phyloP scores from a whole-genome alignment of 2,888 invertebrate genomes.

The Drosophila stalkeri region DNA sequence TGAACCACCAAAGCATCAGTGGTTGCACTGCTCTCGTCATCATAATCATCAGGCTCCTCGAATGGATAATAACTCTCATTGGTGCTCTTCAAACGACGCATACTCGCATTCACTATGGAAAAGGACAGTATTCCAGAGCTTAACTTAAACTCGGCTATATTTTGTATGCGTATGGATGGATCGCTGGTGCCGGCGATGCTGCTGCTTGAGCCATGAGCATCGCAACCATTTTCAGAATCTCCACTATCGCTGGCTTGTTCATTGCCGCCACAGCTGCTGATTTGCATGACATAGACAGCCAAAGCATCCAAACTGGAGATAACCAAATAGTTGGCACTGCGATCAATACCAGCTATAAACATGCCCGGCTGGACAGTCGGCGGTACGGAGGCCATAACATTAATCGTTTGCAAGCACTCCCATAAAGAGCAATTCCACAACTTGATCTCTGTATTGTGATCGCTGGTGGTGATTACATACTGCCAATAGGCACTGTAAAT shows the following conservation, averaged over 20 bases:
- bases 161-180: conserved; percentile 88
- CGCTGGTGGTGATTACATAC: conserved; percentile 96
- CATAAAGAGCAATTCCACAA: conserved; percentile 98
- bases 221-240: conserved; percentile 43
- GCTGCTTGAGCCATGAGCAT: conserved; percentile 27
- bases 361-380: conserved; percentile 53
- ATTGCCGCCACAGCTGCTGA: conserved; percentile 85
- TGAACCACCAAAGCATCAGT: conserved; percentile 86
- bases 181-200: conserved; percentile 28
- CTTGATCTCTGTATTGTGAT: conserved; percentile 95
- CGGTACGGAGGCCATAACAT: conserved; percentile 85
- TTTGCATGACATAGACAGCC: conserved; percentile 93
- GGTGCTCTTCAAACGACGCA: conserved; percentile 85
- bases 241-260: conserved; percentile 45
- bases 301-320: conserved; percentile 94
- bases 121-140: conserved; percentile 95
- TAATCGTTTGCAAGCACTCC: conserved; percentile 95
- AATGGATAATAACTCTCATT: conserved; percentile 84
- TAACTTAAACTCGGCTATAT: conserved; percentile 93
- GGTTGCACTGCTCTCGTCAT: conserved; percentile 86
- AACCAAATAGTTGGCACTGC: conserved; percentile 93
- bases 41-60: conserved; percentile 88
- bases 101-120: conserved; percentile 92
- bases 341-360: conserved; percentile 90
- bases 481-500: conserved; percentile 92